These are phyloP conservation scores for Thinocorus orbignyianus DNA, from an alignment of 2,113 vertebrate genomes.

Conservation along the genomic window DNA sequence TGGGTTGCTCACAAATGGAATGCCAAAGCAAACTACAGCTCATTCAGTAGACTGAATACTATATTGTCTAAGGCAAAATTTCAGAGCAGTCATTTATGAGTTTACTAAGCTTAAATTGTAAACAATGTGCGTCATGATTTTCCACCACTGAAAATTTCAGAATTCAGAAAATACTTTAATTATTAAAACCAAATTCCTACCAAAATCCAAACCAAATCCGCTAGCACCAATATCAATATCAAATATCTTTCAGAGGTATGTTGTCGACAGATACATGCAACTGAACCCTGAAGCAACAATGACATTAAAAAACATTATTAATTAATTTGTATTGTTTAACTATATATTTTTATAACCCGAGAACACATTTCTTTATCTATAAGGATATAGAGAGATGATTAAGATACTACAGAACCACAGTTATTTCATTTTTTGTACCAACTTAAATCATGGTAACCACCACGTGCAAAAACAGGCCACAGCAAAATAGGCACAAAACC, in stretches of 20 bases:
- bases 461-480: not conserved
- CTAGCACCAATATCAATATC: not conserved
- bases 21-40: not conserved
- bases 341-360: not conserved
- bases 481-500: not conserved
- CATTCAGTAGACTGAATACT: not conserved
- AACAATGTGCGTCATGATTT: not conserved
- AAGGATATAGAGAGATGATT: not conserved
- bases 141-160: not conserved
- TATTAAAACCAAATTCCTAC: not conserved
- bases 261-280: not conserved
- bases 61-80: not conserved
- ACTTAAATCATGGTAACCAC: not conserved
- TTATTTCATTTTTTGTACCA: not conserved
- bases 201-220: not conserved
- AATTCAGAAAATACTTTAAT: not conserved
- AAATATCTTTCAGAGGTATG: not conserved
- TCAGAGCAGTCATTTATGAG: not conserved
- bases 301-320: not conserved
- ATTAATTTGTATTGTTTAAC: not conserved
- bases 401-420: not conserved
- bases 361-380: not conserved
- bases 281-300: not conserved
- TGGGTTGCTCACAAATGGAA: not conserved
- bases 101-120: not conserved